These are phyloP conservation scores for Peromyscus nudipes DNA, from an alignment of 2,797 vertebrate genomes.

Conservation along the genomic window DNA sequence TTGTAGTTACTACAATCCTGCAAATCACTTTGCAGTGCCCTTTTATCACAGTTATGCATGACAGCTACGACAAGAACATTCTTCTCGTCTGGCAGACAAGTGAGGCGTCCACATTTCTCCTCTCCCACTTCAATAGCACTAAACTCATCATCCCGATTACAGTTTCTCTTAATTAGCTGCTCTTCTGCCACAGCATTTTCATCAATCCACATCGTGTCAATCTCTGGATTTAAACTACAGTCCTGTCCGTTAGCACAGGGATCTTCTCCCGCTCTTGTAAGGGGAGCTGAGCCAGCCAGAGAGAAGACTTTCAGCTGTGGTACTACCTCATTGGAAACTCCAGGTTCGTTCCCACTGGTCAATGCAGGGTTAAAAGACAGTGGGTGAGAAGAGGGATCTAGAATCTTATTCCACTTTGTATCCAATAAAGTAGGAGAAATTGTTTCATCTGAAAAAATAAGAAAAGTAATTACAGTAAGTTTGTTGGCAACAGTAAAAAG, in stretches of 20 bases:
- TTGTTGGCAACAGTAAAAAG: constrained; percentile 59
- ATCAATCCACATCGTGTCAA: constrained; percentile 91
- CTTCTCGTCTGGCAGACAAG: constrained; percentile 90
- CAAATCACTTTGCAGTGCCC: constrained; percentile 86
- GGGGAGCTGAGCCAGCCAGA: constrained; percentile 86
- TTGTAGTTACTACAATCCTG: constrained; percentile 88
- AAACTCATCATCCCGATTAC: constrained; percentile 80
- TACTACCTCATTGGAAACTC: constrained; percentile 92
- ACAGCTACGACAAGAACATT: constrained; percentile 89
- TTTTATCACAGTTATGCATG: constrained; percentile 90
- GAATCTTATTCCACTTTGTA: constrained; percentile 97
- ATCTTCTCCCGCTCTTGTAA: constrained; percentile 85
- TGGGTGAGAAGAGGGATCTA: constrained; percentile 92
- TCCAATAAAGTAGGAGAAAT: constrained; percentile 94
- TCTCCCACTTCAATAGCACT: constrained; percentile 84
- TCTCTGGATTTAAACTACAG: constrained; percentile 88
- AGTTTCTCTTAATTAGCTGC: constrained; percentile 86
- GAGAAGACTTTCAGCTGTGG: constrained; percentile 92
- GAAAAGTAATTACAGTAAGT: constrained; percentile 70
- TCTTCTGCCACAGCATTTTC: constrained; percentile 91
- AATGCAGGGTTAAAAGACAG: constrained; percentile 92
- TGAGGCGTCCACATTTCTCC: constrained; percentile 84
- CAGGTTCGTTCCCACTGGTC: constrained; percentile 89
- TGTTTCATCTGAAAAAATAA: constrained; percentile 92
- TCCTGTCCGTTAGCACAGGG: constrained; percentile 89